These are phyloP conservation scores for Atta texana DNA, from an alignment of 1,140 invertebrate genomes.

Conservation along the genomic window DNA sequence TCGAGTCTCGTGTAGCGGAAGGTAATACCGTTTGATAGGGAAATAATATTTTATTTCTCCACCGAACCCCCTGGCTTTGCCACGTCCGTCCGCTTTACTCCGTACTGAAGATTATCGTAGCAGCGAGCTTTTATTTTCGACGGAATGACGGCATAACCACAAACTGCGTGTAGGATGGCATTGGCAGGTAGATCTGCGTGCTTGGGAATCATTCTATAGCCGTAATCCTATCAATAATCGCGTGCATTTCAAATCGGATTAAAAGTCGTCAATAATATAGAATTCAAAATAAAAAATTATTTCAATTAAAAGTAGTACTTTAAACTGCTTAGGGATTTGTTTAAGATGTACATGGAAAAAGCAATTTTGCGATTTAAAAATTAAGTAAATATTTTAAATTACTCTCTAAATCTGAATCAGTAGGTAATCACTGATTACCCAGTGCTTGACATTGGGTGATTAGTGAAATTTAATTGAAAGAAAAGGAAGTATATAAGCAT, in stretches of 20 bases:
- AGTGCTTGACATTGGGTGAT: no score
- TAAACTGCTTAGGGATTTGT: not conserved
- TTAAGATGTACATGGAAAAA: no score
- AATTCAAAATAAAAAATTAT: not conserved
- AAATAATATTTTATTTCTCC: constrained; percentile 84
- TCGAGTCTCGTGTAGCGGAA: constrained; percentile 79
- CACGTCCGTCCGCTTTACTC: constrained; percentile 42
- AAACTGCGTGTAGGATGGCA: constrained; percentile 32
- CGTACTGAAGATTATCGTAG: constrained; percentile 57
- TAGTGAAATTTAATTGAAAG: no score
- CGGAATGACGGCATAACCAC: constrained; percentile 41
- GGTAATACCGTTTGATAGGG: constrained; percentile 83
- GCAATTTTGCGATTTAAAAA: no score
- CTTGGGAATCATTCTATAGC: not conserved
- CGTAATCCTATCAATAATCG: not conserved
- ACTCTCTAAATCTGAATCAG: no score
- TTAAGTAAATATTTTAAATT: no score
- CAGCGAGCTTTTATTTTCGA: constrained; percentile 62
- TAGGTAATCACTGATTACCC: no score
- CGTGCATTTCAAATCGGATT: not conserved
- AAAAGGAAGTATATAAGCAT: no score
- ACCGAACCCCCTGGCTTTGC: constrained; percentile 7
- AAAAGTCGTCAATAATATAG: not conserved
- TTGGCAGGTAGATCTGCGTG: not conserved
- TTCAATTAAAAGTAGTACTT: not conserved